Evolutionary conservation across 2,113 vertebrate genomes (phyloP), one percentile per base, ranked within the genome.

Genomic region (Oreochromis tanganicae): DNA sequence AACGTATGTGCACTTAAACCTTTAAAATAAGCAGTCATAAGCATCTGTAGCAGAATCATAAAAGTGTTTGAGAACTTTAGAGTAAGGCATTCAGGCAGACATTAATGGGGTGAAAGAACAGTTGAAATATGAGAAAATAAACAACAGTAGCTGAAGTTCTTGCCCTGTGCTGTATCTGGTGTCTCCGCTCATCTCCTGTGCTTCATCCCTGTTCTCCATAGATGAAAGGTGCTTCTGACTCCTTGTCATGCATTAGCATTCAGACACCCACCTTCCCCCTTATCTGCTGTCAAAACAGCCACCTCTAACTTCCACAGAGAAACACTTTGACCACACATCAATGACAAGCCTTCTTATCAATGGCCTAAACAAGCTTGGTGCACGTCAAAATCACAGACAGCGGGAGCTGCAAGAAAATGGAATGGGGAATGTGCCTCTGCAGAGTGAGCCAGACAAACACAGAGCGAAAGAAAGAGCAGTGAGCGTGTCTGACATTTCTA

Each of bases 211-310:
- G 56, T 80, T 90, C 88, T 83, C 27, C 79, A 14, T 43, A 89
- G 43, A 88, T 89, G 85, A 92, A 93, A 93, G 83, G 29, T 82
- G 89, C 75, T 29, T 52, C 86, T 80, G 88, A 92, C 81, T 89
- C 82, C 29, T 48, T 86, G 82, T 71, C 41, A 83, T 36, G 68
- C 88, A 93, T 93, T 93, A 92, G 86, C 83, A 94, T 94, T 88
- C 91, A 81, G 24, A 91, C 84, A 81, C 68, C 82, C 57, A 88
- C 91, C 93, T 82, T 71, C 66, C 88, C 84, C 89, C 87, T 88
- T 90, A 92, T 93, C 92, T 92, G 59, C 85, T 89, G 91, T 93
- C 93, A 94, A 86, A 92, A 88, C 87, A 92, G 75, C 84, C 89
- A 90, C 90, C 90, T 93, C 82, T 56, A 83, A 84, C 89, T 91